Evolutionary conservation across 1,140 invertebrate species (phyloP).

Genomic region (Drosophila kohkoa): DNA sequence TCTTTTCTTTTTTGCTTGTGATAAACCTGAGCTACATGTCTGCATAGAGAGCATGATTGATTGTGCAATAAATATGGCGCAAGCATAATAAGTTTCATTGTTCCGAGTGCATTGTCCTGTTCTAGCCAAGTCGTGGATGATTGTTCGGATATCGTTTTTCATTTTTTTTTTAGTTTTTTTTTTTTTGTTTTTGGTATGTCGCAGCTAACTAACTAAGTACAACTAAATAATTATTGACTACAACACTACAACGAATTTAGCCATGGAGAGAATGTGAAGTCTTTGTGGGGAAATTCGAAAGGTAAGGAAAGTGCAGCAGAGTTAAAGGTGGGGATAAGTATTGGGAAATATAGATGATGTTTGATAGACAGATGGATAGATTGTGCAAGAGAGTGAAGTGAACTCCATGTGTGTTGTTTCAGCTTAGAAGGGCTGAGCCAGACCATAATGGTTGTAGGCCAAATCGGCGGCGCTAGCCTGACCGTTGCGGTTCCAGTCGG

Average conservation of each 20-base stretch:
- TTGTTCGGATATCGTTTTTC: conserved; percentile 36
- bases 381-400: conserved; percentile 1
- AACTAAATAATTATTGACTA: conserved; percentile 83
- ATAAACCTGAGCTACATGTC: conserved; percentile 73
- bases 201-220: conserved; percentile 80
- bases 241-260: conserved; percentile 70
- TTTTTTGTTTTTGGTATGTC: conserved; percentile 75
- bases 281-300: conserved; percentile 30
- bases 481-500: conserved; percentile 84
- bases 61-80: conserved; percentile 80
- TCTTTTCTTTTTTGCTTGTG: conserved; percentile 37
- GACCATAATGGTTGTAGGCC: conserved; percentile 83
- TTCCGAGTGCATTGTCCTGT: conserved; percentile 75
- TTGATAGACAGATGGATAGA: neutral
- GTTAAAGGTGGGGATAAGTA: conserved; percentile 11
- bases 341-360: conserved; percentile 35
- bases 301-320: neutral
- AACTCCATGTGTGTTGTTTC: conserved; percentile 16
- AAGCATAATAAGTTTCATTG: conserved; percentile 52
- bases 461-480: conserved; percentile 78
- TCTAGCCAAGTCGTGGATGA: conserved; percentile 58
- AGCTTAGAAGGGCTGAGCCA: conserved; percentile 81
- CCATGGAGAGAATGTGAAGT: conserved; percentile 65
- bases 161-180: conserved; percentile 41
- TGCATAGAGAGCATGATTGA: conserved; percentile 61